Percentiles rank a stretch among this genome's conserved stretches.
Conservation (phyloP, 2,797 vertebrate species). For the Mareca strepera region DNA sequence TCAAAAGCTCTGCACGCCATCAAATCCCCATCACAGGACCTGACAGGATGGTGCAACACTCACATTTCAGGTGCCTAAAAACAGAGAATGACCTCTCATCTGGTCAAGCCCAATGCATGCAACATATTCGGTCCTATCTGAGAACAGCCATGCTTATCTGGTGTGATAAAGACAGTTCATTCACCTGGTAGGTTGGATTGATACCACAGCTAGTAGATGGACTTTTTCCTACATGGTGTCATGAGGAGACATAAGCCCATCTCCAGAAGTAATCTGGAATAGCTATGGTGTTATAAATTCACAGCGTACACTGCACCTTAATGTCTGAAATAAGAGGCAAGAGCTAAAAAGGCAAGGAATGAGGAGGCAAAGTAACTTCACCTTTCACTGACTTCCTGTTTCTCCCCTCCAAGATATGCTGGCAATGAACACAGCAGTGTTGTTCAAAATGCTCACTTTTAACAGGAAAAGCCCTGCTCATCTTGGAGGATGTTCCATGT, state of each 20-base stretch:
- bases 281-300: neutral
- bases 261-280: neutral
- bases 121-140: neutral
- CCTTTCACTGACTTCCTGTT: neutral
- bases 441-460: neutral
- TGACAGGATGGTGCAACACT: neutral
- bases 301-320: neutral
- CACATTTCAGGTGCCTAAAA: neutral
- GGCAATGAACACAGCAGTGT: neutral
- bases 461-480: neutral
- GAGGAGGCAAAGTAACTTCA: neutral
- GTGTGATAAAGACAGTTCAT: neutral
- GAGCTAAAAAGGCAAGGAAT: neutral
- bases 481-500: neutral
- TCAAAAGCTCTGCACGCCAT: fast-evolving
- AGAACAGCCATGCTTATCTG: neutral
- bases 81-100: neutral
- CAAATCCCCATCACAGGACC: neutral
- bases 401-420: neutral
- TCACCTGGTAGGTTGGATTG: neutral
- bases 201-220: neutral
- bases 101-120: neutral
- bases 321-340: neutral
- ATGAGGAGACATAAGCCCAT: neutral
- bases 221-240: neutral